phyloP scores from a whole-genome alignment of 2,797 vertebrate species.

The Momotus momota region DNA sequence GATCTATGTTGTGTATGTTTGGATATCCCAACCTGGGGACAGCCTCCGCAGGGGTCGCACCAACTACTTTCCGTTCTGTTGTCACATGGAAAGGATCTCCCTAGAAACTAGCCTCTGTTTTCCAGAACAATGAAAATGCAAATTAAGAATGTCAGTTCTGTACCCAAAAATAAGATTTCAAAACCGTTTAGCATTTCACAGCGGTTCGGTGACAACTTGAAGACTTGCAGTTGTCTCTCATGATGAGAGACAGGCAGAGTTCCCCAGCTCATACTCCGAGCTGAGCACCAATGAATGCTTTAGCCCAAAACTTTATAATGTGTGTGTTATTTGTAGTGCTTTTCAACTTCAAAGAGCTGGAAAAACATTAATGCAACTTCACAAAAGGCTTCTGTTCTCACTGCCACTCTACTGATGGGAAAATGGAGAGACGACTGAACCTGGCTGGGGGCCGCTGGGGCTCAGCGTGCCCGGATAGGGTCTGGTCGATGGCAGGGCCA shows the following conservation, averaged over 20 bases:
- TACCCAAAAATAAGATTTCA: slow-evolving; percentile 51
- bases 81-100: background rate
- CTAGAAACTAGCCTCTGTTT: slow-evolving; percentile 28
- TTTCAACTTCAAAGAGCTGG: slow-evolving; percentile 50
- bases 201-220: slow-evolving; percentile 17
- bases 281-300: background rate
- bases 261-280: slow-evolving; percentile 5
- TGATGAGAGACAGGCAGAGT: slow-evolving; percentile 29
- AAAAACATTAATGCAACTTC: slow-evolving; percentile 18
- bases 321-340: slow-evolving; percentile 37
- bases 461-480: accelerated
- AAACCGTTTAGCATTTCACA: slow-evolving; percentile 45
- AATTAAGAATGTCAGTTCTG: slow-evolving; percentile 20
- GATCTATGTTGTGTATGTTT: background rate
- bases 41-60: accelerated
- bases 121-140: slow-evolving; percentile 27
- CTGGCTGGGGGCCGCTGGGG: background rate
- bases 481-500: accelerated
- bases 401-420: background rate
- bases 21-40: background rate
- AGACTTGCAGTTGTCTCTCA: slow-evolving; percentile 29
- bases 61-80: background rate
- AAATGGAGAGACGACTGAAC: background rate
- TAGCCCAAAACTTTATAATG: background rate
- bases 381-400: background rate